Conservation (phyloP, 92 coral and sea anemone species). For the Porites rus region DNA sequence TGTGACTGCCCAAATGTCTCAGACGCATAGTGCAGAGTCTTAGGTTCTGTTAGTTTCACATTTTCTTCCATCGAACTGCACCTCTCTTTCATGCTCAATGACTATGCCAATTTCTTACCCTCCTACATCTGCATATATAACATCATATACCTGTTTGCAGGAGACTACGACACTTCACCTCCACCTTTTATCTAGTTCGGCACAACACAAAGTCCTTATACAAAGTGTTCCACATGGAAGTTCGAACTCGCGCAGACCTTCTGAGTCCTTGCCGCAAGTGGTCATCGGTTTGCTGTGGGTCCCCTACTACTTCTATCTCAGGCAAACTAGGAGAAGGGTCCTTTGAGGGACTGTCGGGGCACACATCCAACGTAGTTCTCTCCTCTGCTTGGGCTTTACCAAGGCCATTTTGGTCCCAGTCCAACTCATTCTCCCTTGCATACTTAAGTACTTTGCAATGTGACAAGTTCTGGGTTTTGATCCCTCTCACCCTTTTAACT, state of each 20-base stretch:
- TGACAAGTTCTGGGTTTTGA: conserved; percentile 35
- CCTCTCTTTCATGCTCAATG: too few species aligned
- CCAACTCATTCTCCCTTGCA: conserved; percentile 22
- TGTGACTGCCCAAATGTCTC: too few species aligned
- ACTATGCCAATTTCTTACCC: too few species aligned
- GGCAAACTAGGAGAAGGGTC: not conserved
- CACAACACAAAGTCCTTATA: conserved; percentile 6
- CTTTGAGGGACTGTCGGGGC: not conserved
- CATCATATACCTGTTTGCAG: too few species aligned
- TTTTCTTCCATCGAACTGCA: too few species aligned
- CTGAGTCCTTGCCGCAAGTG: not conserved
- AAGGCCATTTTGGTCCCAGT: not conserved
- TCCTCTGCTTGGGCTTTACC: not conserved
- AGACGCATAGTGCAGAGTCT: too few species aligned
- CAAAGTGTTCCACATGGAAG: conserved; percentile 16
- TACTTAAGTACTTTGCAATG: conserved; percentile 24
- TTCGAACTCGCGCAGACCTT: conserved; percentile 15
- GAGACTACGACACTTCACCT: conserved; percentile 25
- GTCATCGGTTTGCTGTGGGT: not conserved
- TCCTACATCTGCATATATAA: too few species aligned
- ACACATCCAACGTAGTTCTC: too few species aligned
- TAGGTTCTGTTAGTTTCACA: too few species aligned
- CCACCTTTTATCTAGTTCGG: not conserved
- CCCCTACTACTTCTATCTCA: not conserved
- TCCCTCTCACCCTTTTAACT: conserved; percentile 20